Conservation (phyloP, 2,113 vertebrate genomes). For the Jacana jacana region DNA sequence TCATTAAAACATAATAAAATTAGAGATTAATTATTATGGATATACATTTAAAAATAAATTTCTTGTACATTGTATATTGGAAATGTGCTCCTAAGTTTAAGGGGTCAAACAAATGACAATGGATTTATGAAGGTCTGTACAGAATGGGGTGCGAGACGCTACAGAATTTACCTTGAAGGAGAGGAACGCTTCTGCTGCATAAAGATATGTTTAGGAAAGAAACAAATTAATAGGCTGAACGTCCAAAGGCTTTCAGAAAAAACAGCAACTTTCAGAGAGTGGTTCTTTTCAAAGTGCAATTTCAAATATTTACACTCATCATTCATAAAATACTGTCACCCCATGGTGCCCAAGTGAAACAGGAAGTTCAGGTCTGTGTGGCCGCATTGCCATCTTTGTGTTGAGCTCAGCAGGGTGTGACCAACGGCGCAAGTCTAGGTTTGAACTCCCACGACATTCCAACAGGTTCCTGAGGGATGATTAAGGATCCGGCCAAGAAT, state of each 20-base stretch:
- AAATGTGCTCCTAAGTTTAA: not conserved
- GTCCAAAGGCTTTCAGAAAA: not conserved
- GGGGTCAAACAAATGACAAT: not conserved
- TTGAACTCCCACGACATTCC: not conserved
- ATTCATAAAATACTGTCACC: not conserved
- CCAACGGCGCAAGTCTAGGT: not conserved
- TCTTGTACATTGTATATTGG: not conserved
- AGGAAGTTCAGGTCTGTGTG: not conserved
- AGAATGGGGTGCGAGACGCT: not conserved
- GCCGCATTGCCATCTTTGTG: not conserved
- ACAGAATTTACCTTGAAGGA: constrained; percentile 65
- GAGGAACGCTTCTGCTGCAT: constrained; percentile 62
- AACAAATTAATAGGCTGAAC: constrained; percentile 45
- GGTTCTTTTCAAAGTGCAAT: not conserved
- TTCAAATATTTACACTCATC: not conserved
- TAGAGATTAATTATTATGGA: not conserved
- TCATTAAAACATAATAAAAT: not conserved
- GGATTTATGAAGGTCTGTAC: constrained; percentile 36
- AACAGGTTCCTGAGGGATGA: not conserved
- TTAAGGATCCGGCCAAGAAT: not conserved
- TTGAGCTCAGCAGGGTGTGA: not conserved
- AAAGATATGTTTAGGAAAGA: constrained; percentile 56
- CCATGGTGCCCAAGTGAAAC: not conserved
- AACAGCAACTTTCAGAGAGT: not conserved
- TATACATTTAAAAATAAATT: not conserved